Base-by-base conservation (phyloP, 2,797 vertebrate genomes). In the Atherinosoma microstoma region DNA sequence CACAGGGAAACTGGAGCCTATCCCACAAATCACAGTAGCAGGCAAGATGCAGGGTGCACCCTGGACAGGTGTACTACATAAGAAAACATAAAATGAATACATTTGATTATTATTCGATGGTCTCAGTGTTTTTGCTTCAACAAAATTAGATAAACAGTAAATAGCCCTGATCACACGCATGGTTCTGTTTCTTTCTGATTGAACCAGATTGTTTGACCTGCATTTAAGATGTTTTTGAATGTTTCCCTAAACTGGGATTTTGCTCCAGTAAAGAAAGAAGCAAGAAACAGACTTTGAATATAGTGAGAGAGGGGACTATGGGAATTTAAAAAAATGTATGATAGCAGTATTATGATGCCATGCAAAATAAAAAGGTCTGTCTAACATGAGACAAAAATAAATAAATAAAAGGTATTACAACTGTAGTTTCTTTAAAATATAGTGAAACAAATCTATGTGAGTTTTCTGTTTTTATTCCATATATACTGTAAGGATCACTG, bases 381-480 rank as follows among this genome's bases (percentile, higher is more conserved):
- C 15, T 45, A 45, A 18, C 16, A 20, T n/a, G 45, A 47, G 2
- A 6, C 6, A 20, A 47, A 7, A 47, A 47, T 7, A 20, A 47
- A 47, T 5, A 18, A 5, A 6, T 18, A 18, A 45, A 18, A 15
- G 13, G 38, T 40, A 40, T 40, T 45, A 7, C 1, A 45, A 32
- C 30, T 4, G 30, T 20, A 45, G 16, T 45, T 45, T 45, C 15
- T 18, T 45, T 45, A 20, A 45, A 45, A 45, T 45, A 6, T 7
- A 45, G 16, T 20, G 1, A 20, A 24, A 3, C 49, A 53, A 24
- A 24, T 53, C 24, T 12, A 22, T 51, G 8, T 24, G 24, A 56
- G 51, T 69, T 72, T 64, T 53, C 29, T 56, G 36, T 40, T 49
- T 63, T 65, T 35, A 65, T 49, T 66, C 36, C 29, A 51, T 34